Evolutionary conservation across 2,113 vertebrate genomes (phyloP).

Genomic region (Salvelinus fontinalis): DNA sequence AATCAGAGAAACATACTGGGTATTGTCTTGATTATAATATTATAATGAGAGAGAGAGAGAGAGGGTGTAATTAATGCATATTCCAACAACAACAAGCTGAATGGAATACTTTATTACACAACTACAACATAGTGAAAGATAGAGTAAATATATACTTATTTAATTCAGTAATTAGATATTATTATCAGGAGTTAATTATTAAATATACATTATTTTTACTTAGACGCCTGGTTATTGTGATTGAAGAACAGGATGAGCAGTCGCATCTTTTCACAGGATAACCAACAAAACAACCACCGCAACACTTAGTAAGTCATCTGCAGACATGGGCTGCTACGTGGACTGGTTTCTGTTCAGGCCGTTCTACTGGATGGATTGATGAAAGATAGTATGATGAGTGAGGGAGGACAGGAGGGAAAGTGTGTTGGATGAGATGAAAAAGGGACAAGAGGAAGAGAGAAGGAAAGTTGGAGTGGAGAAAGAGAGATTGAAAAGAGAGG

Average conservation of each 20-base stretch:
- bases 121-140: no score
- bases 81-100: no score
- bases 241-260: background rate
- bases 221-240: no score
- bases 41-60: no score
- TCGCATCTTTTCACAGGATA: background rate
- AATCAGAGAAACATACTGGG: no score
- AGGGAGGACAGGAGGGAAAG: background rate
- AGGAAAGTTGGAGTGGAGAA: background rate
- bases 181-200: no score
- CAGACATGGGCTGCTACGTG: background rate
- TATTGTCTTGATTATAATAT: no score
- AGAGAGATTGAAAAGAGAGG: slow-evolving; percentile 42
- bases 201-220: no score
- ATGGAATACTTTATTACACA: no score
- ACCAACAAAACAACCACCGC: background rate
- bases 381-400: background rate
- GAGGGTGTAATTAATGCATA: no score
- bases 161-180: no score
- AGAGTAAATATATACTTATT: no score
- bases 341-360: background rate
- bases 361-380: background rate
- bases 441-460: background rate
- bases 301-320: background rate
- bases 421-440: background rate